Base-by-base conservation (phyloP, 2,888 invertebrate genomes). In the Leptopilina syphax region DNA sequence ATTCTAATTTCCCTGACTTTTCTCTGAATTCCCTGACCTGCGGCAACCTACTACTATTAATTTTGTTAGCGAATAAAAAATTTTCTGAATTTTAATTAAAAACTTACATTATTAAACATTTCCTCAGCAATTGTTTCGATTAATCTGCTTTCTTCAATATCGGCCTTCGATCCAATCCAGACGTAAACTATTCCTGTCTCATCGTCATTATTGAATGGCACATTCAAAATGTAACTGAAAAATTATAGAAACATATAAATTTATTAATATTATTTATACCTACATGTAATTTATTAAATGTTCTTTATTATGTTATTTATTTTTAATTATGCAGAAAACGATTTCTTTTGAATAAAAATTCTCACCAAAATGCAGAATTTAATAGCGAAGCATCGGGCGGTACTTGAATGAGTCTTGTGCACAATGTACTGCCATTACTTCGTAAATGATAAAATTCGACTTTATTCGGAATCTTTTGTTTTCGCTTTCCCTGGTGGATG, bases 361-460 rank as follows among this genome's bases (percentile, higher is more conserved):
- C 93, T 93, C 93, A 98, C 97, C 98, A 98, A 93, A 99, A 99
- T 54, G 96, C 96, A 77, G 99, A 98, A 93, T 98, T 99, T 41
- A 99, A 94, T 84, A 95, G 93, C 34, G 95, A 90, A 9, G 98
- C 96, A 93, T 98, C 97, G 0, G 97, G 96, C 87, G 95, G 95
- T 73, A 99, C 96, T 93, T 99, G 98, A 83, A 99, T 95, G 68
- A 98, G 95, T 81, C 99, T 94, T 0, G 98, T 98, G 91, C 98
- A 98, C 79, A 99, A 93, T 44, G 97, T 96, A 73, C 98, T 98
- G 1, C 99, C 99, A 92, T 99, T 99, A 79, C 98, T 98, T 82
- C 99, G 94, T 84, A 99, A 93, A 91, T 99, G 98, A 93, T 96
- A 99, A 91, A 99, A 95, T 91, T 99, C 98, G 1, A 98, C 97